These are phyloP conservation scores for Copidosoma aretas DNA, from an alignment of 2,888 invertebrate genomes.

Conservation along the genomic window DNA sequence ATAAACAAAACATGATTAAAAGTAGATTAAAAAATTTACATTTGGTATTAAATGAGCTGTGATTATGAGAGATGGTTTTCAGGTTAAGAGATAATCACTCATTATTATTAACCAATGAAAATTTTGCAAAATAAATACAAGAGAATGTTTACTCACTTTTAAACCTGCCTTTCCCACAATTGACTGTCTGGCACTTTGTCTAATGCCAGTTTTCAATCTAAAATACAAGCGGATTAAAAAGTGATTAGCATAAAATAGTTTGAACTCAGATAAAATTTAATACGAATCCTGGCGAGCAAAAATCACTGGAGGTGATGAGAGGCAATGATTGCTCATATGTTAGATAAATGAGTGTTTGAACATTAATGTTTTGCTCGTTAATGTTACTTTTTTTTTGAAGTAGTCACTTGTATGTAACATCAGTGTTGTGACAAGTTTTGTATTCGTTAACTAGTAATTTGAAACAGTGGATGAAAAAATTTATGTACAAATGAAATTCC, in stretches of 20 bases:
- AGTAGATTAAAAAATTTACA: no score
- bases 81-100: background rate
- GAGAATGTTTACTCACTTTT: background rate
- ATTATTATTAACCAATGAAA: background rate
- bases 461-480: no score
- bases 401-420: background rate
- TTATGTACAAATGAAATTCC: background rate
- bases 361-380: constrained; percentile 16
- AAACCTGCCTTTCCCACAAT: background rate
- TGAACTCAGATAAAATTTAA: constrained; percentile 14
- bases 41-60: no score
- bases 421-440: background rate
- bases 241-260: constrained; percentile 15
- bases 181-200: background rate
- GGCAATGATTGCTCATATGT: constrained; percentile 44
- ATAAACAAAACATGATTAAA: constrained; percentile 8
- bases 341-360: constrained; percentile 34
- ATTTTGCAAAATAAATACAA: background rate
- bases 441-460: background rate
- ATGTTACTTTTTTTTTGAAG: background rate
- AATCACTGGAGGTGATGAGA: constrained; percentile 57
- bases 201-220: constrained; percentile 17
- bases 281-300: constrained; percentile 37
- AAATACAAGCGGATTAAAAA: constrained; percentile 29
- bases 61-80: background rate